Conservation (phyloP, 2,888 invertebrate species). For the Sipha maydis region DNA sequence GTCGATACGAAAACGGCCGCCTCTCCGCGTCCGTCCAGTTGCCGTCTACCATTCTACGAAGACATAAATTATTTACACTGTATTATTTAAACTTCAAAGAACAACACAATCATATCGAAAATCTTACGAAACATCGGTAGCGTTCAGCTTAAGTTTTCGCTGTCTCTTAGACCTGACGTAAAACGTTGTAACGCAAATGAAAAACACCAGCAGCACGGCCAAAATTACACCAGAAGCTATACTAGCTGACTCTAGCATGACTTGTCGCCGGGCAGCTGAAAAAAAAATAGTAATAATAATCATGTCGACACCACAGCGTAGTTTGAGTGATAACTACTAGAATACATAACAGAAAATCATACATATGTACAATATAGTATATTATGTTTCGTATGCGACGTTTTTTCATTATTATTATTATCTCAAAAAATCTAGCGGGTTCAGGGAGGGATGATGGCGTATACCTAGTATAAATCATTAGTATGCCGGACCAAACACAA, state of each 20-base stretch:
- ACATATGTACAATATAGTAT: not conserved
- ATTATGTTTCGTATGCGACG: slow-evolving; percentile 18
- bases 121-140: slow-evolving; percentile 63
- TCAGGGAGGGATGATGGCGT: slow-evolving; percentile 43
- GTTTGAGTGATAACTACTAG: not conserved
- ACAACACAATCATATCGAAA: not conserved
- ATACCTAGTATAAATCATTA: slow-evolving; percentile 56
- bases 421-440: slow-evolving; percentile 36
- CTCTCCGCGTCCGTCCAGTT: slow-evolving; percentile 64
- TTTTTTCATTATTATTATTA: slow-evolving; percentile 13
- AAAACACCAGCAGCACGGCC: slow-evolving; percentile 77
- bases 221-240: slow-evolving; percentile 86
- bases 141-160: slow-evolving; percentile 64
- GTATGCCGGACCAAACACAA: slow-evolving; percentile 58
- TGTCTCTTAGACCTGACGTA: slow-evolving; percentile 74
- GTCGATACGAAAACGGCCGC: slow-evolving; percentile 63
- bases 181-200: slow-evolving; percentile 76
- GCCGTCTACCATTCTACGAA: slow-evolving; percentile 64
- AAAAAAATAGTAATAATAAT: not conserved
- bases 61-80: not conserved
- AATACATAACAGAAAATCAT: not conserved
- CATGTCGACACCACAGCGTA: not conserved
- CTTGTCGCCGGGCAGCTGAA: slow-evolving; percentile 80
- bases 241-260: slow-evolving; percentile 88
- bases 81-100: not conserved